A percentile compares a stretch with the other conserved stretches of the same genome.
Conservation (phyloP, 2,888 invertebrate species). For the Dermolepida albohirtum region DNA sequence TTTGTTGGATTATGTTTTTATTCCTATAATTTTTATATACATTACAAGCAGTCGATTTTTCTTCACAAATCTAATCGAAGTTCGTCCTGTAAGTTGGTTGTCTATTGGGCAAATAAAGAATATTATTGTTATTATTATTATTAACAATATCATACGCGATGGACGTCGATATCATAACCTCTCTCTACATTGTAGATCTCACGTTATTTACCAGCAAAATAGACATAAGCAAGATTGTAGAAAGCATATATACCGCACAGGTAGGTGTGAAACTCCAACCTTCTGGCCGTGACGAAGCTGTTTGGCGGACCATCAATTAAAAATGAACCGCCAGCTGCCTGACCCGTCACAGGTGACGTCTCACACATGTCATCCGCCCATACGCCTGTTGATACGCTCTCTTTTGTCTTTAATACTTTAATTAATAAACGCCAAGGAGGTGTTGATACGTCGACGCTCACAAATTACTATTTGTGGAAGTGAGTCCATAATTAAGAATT, state of each 20-base stretch:
- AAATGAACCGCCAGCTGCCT: conserved; percentile 62
- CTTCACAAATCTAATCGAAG: too few relatives aligned
- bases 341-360: conserved; percentile 56
- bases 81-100: too few relatives aligned
- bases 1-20: too few relatives aligned
- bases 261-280: conserved; percentile 63
- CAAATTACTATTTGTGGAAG: conserved; percentile 33
- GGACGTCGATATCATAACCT: conserved; percentile 24
- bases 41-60: too few relatives aligned
- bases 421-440: conserved; percentile 58
- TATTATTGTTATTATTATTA: too few relatives aligned
- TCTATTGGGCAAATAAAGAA: too few relatives aligned
- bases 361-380: conserved; percentile 60
- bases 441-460: conserved; percentile 52
- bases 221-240: conserved; percentile 5
- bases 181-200: conserved; percentile 2
- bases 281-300: conserved; percentile 62
- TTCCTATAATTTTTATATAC: too few relatives aligned
- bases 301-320: conserved; percentile 62
- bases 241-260: conserved; percentile 48
- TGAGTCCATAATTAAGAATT: conserved; percentile 27
- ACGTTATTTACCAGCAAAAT: background rate
- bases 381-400: conserved; percentile 54
- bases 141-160: conserved; percentile 28
- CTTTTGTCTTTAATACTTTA: conserved; percentile 59